Percentiles rank a stretch among this genome's conserved stretches.
These are phyloP conservation scores for Galaxias olidus DNA, from an alignment of 2,797 vertebrate species.

Conservation along the genomic window DNA sequence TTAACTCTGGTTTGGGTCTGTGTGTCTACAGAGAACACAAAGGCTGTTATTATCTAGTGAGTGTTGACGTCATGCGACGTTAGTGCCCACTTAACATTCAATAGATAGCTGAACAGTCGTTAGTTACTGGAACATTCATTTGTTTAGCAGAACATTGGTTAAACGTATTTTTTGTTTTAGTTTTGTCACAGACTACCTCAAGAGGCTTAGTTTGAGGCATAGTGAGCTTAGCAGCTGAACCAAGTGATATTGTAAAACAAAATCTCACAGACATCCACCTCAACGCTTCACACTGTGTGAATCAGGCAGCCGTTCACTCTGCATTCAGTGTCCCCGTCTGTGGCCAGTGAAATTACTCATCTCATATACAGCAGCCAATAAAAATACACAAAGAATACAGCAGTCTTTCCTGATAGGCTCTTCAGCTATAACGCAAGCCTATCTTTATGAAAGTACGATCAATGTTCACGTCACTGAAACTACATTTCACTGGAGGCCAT, in stretches of 20 bases:
- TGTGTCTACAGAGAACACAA: conserved; percentile 36
- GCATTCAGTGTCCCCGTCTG: conserved; percentile 17
- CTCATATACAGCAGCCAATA: conserved; percentile 54
- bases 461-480: conserved; percentile 67
- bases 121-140: conserved; percentile 66
- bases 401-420: conserved; percentile 40
- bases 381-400: conserved; percentile 29
- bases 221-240: conserved; percentile 71
- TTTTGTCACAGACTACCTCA: conserved; percentile 55
- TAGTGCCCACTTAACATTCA: conserved; percentile 66
- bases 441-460: conserved; percentile 57
- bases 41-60: conserved; percentile 51
- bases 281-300: conserved; percentile 21
- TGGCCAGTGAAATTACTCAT: conserved; percentile 17
- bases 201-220: conserved; percentile 61
- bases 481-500: conserved; percentile 59
- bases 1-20: conserved; percentile 24
- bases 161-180: conserved; percentile 36
- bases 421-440: conserved; percentile 23
- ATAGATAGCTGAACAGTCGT: conserved; percentile 69
- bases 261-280: conserved; percentile 28
- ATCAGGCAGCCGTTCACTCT: conserved; percentile 78
- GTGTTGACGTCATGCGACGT: conserved; percentile 14
- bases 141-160: conserved; percentile 53
- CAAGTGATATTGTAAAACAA: conserved; percentile 40